A percentile compares a stretch with the other conserved stretches of the same genome.
phyloP scores from a whole-genome alignment of 2,113 vertebrate species.

The Xyliphius kryptos region DNA sequence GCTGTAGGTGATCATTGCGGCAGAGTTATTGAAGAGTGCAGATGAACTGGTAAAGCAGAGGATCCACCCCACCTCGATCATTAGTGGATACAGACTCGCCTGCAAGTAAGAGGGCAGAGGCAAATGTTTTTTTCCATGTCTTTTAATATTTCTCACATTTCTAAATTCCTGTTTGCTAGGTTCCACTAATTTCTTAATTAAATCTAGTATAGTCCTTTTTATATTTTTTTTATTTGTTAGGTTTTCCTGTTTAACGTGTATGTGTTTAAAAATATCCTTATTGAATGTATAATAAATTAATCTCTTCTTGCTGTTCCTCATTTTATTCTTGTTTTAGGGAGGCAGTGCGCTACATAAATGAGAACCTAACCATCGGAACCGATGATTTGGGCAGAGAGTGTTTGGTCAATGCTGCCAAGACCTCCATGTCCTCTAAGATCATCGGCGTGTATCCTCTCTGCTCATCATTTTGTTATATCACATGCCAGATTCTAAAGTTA shows the following conservation, averaged over 20 bases:
- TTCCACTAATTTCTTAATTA: too few species aligned
- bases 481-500: too few species aligned
- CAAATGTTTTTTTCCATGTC: too few species aligned
- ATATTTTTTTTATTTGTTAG: too few species aligned
- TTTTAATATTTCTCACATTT: too few species aligned
- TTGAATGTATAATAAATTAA: too few species aligned
- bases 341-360: conserved; percentile 94
- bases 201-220: too few species aligned
- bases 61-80: conserved; percentile 96
- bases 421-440: conserved; percentile 97
- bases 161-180: too few species aligned
- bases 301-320: too few species aligned
- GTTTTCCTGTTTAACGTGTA: too few species aligned
- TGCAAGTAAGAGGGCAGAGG: conserved; percentile 99
- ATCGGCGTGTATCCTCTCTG: conserved; percentile 89
- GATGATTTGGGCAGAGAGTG: conserved; percentile 93
- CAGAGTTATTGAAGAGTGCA: conserved; percentile 92
- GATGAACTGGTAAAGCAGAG: conserved; percentile 96
- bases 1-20: conserved; percentile 90
- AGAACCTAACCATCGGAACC: conserved; percentile 91
- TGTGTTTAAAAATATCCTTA: too few species aligned
- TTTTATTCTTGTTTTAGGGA: conserved; percentile 81
- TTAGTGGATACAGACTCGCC: conserved; percentile 93
- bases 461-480: too few species aligned
- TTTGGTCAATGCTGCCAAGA: conserved; percentile 89